Conservation (phyloP, 2,113 vertebrate genomes). For the Lates calcarifer region DNA sequence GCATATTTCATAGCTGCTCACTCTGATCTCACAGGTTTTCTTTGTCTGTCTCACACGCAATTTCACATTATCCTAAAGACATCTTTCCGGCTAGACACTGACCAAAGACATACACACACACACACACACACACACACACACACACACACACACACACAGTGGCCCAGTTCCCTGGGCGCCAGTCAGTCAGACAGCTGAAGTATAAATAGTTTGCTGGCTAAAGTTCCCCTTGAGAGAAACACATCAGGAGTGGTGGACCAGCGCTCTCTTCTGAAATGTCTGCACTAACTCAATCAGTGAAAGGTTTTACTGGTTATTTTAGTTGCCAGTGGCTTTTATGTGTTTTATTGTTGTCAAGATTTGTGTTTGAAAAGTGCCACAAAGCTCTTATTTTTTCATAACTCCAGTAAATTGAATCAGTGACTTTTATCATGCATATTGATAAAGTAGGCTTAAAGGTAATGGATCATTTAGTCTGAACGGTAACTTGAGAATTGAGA, state of each 20-base stretch:
- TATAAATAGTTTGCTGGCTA: slow-evolving; percentile 78
- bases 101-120: slow-evolving; percentile 36
- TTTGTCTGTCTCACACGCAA: slow-evolving; percentile 6
- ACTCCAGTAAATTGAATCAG: not conserved
- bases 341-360: not conserved
- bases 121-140: slow-evolving; percentile 43
- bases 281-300: slow-evolving; percentile 4
- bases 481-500: not conserved
- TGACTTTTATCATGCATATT: not conserved
- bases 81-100: slow-evolving; percentile 34
- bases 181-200: slow-evolving; percentile 73
- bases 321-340: not conserved
- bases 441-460: not conserved
- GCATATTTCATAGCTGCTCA: slow-evolving; percentile 17
- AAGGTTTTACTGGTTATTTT: not conserved
- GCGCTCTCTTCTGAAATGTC: slow-evolving; percentile 26
- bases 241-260: slow-evolving; percentile 36
- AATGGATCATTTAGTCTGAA: not conserved
- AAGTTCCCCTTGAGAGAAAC: slow-evolving; percentile 69
- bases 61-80: slow-evolving; percentile 36
- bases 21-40: not conserved
- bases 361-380: not conserved
- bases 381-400: not conserved
- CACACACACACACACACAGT: slow-evolving; percentile 44
- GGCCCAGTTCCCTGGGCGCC: slow-evolving; percentile 75